Base-by-base conservation (phyloP, 2,797 vertebrate genomes). In the Brachymystax lenok region DNA sequence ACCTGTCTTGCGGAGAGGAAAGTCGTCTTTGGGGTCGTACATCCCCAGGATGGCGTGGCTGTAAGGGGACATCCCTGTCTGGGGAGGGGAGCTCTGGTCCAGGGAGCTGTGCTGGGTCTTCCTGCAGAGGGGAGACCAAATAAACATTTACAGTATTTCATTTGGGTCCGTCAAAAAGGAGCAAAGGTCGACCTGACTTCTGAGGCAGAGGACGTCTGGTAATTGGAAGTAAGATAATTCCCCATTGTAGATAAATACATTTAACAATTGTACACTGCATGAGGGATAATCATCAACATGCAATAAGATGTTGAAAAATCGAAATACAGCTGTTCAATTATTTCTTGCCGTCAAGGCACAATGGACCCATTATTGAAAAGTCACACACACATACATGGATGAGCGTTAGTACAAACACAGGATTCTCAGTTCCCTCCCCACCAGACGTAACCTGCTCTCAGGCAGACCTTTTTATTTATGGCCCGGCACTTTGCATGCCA, bases 1-100 rank as follows among this genome's bases (percentile, higher is more conserved):
- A 99, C 98, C 98, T 94, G 98, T 99, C 92, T 99, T 99, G 82
- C 98, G 94, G 78, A 99, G 96, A 0, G 98, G 98, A 85, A 99
- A 99, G 95, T 99, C 98, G 0, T 99, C 96, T 93, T 97, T 99
- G 85, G 97, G 92, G 92, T 99, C 98, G 0, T 99, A 99, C 90
- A 97, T 95, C 59, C 98, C 98, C 90, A 99, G 94, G 72, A 97
- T 91, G 0, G 96, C 96, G 84, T 98, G 97, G 91, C 95, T 96
- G 91, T 97, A 99, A 73, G 96, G 94, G 77, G 96, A 96, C 69
- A 97, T 87, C n/a, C 95, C 94, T 0, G 97, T 96, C 86, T 98
- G 98, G 6, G 98, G 98, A 3, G 98, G 97, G 73, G 97, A 98
- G 87, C 97, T 98, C 96, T 99, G 97, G 91, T 99, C 98, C 91